Percentiles rank a stretch among this genome's conserved stretches.
Conservation (phyloP, 92 coral and sea anemone genomes). For the Zoanthus solanderi region DNA sequence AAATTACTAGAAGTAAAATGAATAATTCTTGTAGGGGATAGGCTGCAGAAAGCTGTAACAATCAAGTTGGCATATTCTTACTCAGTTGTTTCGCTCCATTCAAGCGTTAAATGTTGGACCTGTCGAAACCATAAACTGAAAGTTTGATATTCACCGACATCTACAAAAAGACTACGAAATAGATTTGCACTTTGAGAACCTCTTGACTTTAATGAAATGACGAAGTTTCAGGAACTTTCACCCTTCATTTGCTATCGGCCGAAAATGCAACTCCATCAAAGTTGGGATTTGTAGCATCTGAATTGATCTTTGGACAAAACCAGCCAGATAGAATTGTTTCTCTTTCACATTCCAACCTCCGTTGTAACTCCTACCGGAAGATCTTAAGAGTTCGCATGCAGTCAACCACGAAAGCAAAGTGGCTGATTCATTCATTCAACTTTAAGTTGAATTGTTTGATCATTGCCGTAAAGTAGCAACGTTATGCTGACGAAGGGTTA, state of each 20-base stretch:
- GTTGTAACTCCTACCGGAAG: neutral
- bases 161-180: slow-evolving; percentile 24
- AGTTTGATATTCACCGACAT: slow-evolving; percentile 26
- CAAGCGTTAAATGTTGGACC: slow-evolving; percentile 26
- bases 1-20: neutral
- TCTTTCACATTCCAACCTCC: neutral
- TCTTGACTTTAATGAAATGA: too few relatives aligned
- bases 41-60: neutral
- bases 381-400: neutral
- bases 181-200: neutral
- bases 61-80: neutral
- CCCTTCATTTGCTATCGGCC: too few relatives aligned
- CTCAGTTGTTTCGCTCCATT: slow-evolving; percentile 22
- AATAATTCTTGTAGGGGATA: neutral
- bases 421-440: too few relatives aligned
- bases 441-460: too few relatives aligned
- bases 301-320: neutral
- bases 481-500: too few relatives aligned
- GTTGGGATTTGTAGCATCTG: neutral
- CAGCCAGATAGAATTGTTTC: neutral
- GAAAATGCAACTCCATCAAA: neutral
- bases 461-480: neutral
- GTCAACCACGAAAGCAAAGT: too few relatives aligned
- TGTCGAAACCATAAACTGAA: slow-evolving; percentile 36
- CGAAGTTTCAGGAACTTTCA: too few relatives aligned